Base-by-base conservation (phyloP, 2,888 invertebrate genomes). In the Sminthurinus aureus region DNA sequence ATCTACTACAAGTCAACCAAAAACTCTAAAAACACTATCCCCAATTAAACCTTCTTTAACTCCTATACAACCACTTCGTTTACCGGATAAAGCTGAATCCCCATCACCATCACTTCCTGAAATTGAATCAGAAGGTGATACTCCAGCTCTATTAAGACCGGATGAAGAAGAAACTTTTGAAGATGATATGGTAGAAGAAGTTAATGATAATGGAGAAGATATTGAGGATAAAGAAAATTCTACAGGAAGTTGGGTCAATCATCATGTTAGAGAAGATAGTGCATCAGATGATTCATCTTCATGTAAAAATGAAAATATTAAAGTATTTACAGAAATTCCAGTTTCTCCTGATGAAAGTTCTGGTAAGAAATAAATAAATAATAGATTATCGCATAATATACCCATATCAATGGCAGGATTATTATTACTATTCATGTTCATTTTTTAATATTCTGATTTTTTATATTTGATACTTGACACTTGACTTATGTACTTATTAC, bases 151-250 rank as follows among this genome's bases (percentile, higher is more conserved):
- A 51, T 83, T 79, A 15, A 75, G 50, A 75, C 64, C 83, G 2
- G 79, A 81, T 24, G 80, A 77, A 1, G 84, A 82, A 3, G 84
- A 83, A 76, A 81, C 71, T 18, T 81, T 83, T 58, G 81, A 74
- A 64, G 83, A 78, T 26, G 67, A 77, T 71, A 73, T 52, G 22
- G 81, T 58, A n/a, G 67, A 69, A 20, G 71, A 71, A 71, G 24
- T 6, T 26, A 71, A 71, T 71, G 78, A 71, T 12, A 73, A 50
- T 71, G 50, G 58, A 1, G 79, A 83, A 20, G 79, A 83, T 64
- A 66, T 64, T n/a, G 83, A 78, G 38, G 80, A 83, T 69, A 83
- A 83, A 51, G 83, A 83, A 75, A 83, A 83, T 66, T 78, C 77
- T 50, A 77, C 76, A 11, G 82, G 82, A 13, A 78, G 71, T 50